Evolutionary conservation across 2,888 invertebrate genomes (phyloP).

Genomic region (Prosopocoilus inquinatus): DNA sequence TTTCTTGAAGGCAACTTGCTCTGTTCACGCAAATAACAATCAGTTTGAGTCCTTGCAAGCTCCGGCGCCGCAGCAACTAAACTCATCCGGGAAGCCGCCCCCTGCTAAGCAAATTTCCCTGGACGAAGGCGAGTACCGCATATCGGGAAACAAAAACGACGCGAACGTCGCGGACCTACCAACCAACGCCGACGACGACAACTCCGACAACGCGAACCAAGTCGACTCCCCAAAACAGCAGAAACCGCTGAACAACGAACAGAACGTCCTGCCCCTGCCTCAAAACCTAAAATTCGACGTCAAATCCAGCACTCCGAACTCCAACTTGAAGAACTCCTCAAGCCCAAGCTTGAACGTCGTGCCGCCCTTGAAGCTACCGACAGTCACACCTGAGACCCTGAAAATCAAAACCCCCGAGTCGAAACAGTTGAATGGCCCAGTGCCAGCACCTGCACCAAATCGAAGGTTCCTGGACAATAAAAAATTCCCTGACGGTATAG

Average conservation of each 20-base stretch:
- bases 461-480: constrained; percentile 13
- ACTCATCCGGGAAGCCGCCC: constrained; percentile 10
- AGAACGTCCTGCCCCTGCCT: constrained; percentile 31
- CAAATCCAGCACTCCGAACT: constrained; percentile 17
- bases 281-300: constrained; percentile 18
- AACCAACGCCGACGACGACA: constrained; percentile 16
- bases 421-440: not conserved
- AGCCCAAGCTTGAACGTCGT: constrained; percentile 38
- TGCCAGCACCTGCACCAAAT: not conserved
- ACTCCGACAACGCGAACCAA: constrained; percentile 2
- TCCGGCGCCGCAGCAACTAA: constrained; percentile 25
- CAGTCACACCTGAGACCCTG: constrained; percentile 38
- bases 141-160: constrained; percentile 10
- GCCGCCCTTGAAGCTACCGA: constrained; percentile 39
- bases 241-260: constrained; percentile 17
- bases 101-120: constrained; percentile 6
- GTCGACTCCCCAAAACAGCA: constrained; percentile 5
- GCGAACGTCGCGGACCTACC: constrained; percentile 25
- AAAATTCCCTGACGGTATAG: constrained; percentile 38
- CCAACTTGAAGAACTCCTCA: constrained; percentile 32
- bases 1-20: constrained; percentile 25
- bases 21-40: not conserved
- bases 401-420: constrained; percentile 25
- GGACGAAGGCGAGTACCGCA: constrained; percentile 6
- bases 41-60: constrained; percentile 26